Evolutionary conservation across 2,888 invertebrate species (phyloP).

Genomic region (Xanthorhoe spadicearia): DNA sequence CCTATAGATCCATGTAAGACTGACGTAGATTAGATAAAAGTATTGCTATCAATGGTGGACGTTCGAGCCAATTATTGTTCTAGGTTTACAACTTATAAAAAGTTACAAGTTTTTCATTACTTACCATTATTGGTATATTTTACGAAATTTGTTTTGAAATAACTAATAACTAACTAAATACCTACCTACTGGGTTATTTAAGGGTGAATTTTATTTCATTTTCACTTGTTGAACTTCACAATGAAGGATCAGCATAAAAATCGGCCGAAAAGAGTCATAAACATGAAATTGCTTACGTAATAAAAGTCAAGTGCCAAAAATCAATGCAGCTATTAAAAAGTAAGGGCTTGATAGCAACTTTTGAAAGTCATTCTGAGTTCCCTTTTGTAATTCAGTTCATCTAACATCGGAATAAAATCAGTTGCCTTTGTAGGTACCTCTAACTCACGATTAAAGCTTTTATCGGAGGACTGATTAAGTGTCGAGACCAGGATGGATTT

Average conservation of each 20-base stretch:
- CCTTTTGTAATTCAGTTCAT: slow-evolving; percentile 65
- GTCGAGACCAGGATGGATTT: slow-evolving; percentile 83
- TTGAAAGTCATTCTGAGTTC: slow-evolving; percentile 51
- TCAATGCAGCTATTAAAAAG: slow-evolving; percentile 16
- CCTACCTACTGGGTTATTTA: not conserved
- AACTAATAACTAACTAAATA: not conserved
- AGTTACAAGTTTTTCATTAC: no score
- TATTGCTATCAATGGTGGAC: not conserved
- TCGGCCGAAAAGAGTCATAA: slow-evolving; percentile 22
- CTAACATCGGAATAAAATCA: slow-evolving; percentile 66
- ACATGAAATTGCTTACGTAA: slow-evolving; percentile 12
- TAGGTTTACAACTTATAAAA: not conserved
- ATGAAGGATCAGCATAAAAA: slow-evolving; percentile 15
- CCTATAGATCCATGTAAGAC: slow-evolving; percentile 26
- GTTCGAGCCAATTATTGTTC: not conserved
- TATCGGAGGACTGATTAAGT: slow-evolving; percentile 84
- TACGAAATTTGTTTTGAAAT: not conserved
- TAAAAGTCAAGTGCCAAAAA: slow-evolving; percentile 24
- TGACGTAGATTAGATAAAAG: slow-evolving; percentile 14
- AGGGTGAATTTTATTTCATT: slow-evolving; percentile 1
- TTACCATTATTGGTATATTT: no score
- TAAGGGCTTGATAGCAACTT: slow-evolving; percentile 36
- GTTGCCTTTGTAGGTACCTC: slow-evolving; percentile 68
- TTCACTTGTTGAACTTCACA: slow-evolving; percentile 23
- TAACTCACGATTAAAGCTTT: slow-evolving; percentile 83